Base-by-base conservation (phyloP, 2,888 invertebrate species). In the Stenurella melanura region DNA sequence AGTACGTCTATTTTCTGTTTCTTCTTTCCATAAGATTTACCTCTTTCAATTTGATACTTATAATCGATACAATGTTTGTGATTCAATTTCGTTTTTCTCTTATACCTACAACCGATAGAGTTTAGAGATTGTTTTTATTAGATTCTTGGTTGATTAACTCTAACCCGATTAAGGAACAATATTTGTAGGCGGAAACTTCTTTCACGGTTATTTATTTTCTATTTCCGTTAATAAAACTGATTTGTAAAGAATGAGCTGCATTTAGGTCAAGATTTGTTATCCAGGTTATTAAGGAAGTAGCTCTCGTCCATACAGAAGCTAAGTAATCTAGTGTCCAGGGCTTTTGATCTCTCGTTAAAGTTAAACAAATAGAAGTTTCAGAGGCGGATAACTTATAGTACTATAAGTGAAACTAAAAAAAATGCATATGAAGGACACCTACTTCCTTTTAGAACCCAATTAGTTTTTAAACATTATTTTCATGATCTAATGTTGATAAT, bases 71-170 rank as follows among this genome's bases (percentile, higher is more conserved):
- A 42, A 7, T 42, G 9, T 38, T 38, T 38, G 12, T 42, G 11
- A 42, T 42, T 42, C 12, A 12, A 34, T 71, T 21, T 57, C 18
- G 17, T 38, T 63, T 30, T 34, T 30, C 26, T 30, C 63, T 38
- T 34, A 63, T 17, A 63, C 38, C 63, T 18, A 63, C n/a, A 38
- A 34, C 30, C 38, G 12, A 63, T 34, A 34, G 12, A 34, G 63
- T 30, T 63, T 63, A 12, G 63, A 63, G 18, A 63, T 63, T 63
- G 63, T 4, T 34, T 63, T 15, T 63, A 63, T 63, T 63, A 12
- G 63, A 21, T 63, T 63, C 11, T n/a, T 30, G 30, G 15, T 63
- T 63, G 34, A 4, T 12, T 30, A 34, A 63, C 63, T 63, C 7
- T 63, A 63, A 63, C 63, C 17, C 30, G n/a, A 30, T 63, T 63